Percentiles rank a stretch among this genome's conserved stretches.
These are phyloP conservation scores for Parotia lawesii DNA, from an alignment of 2,113 vertebrate genomes.

Conservation along the genomic window DNA sequence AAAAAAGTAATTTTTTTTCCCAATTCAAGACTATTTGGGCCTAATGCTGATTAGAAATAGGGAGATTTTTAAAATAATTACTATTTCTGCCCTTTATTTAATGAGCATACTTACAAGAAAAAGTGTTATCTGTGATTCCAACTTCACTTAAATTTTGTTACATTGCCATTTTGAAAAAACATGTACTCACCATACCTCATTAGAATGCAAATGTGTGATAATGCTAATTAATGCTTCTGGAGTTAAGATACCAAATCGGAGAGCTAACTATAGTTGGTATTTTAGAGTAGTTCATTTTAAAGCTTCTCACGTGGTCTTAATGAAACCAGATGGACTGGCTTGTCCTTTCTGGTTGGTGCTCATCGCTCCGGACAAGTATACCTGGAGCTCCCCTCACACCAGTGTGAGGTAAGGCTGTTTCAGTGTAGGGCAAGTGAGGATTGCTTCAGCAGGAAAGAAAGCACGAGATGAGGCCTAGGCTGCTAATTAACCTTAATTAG, in stretches of 20 bases:
- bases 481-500: background rate
- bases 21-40: background rate
- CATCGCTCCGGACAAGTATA: accelerated
- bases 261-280: background rate
- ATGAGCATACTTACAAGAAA: background rate
- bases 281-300: background rate
- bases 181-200: background rate
- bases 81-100: background rate
- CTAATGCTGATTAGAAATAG: background rate
- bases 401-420: background rate
- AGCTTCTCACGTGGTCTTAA: background rate
- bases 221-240: background rate
- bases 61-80: background rate
- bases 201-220: background rate
- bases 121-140: background rate
- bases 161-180: background rate
- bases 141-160: background rate
- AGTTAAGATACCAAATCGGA: background rate
- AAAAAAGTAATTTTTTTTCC: background rate
- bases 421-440: background rate
- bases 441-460: background rate
- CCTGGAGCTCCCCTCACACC: background rate
- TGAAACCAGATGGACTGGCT: background rate
- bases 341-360: background rate
- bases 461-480: background rate